Evolutionary conservation across 2,797 vertebrate genomes (phyloP).

Genomic region (Fundulus diaphanus): DNA sequence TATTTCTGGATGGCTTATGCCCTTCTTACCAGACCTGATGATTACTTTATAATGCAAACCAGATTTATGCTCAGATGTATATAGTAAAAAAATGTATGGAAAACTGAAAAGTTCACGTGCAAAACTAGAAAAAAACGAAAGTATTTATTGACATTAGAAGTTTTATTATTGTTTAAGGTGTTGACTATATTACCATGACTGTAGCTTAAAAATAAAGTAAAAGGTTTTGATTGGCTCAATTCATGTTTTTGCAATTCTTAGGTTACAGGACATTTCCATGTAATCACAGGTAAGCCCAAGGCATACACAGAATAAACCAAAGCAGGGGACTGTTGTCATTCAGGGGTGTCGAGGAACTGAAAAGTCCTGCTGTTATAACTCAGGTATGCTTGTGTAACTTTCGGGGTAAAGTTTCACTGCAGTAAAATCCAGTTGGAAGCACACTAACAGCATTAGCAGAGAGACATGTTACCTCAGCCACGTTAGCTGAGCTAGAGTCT

Average conservation of each 20-base stretch:
- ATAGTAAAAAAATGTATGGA: not conserved
- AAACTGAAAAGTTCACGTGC: not conserved
- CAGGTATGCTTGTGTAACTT: constrained; percentile 47
- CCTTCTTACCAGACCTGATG: not conserved
- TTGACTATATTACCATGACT: not conserved
- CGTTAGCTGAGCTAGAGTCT: constrained; percentile 51
- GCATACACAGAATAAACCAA: constrained; percentile 36
- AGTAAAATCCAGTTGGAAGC: constrained; percentile 43
- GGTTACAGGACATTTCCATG: constrained; percentile 18
- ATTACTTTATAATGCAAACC: not conserved
- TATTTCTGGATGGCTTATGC: not conserved
- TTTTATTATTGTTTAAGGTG: not conserved
- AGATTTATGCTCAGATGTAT: not conserved
- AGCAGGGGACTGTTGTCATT: constrained; percentile 35
- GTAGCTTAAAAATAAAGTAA: not conserved
- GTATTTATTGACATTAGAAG: not conserved
- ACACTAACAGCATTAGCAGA: constrained; percentile 36
- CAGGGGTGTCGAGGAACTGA: constrained; percentile 32
- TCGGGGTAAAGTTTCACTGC: constrained; percentile 49
- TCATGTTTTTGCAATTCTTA: constrained; percentile 14
- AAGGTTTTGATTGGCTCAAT: constrained; percentile 3
- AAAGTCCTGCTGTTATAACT: constrained; percentile 36
- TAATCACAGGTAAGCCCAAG: constrained; percentile 22
- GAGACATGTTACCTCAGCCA: constrained; percentile 63
- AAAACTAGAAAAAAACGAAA: not conserved